phyloP scores from a whole-genome alignment of 2,888 invertebrate species.

The Drosophila anomelani region DNA sequence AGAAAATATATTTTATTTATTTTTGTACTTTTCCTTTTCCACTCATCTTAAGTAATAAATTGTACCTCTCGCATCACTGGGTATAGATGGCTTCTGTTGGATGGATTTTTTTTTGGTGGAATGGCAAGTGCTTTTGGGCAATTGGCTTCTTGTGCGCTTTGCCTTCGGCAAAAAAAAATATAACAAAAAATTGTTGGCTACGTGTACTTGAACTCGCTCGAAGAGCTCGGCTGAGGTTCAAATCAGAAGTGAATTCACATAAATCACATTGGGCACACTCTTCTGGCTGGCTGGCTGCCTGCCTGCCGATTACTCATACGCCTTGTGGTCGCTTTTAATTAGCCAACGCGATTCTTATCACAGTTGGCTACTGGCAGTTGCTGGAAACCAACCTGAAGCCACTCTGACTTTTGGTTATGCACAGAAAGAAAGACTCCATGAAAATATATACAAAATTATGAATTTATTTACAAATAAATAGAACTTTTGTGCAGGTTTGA shows the following conservation, averaged over 20 bases:
- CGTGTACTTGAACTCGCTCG: constrained; percentile 69
- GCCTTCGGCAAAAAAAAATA: constrained; percentile 53
- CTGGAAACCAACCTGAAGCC: constrained; percentile 24
- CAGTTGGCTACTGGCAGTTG: constrained; percentile 37
- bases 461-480: neutral
- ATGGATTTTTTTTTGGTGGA: constrained; percentile 15
- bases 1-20: too few relatives aligned
- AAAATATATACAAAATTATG: neutral
- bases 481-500: neutral
- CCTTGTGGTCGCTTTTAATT: constrained; percentile 55
- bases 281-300: constrained; percentile 27
- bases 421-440: constrained; percentile 2
- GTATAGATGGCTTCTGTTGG: constrained; percentile 22
- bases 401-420: constrained; percentile 7
- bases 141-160: constrained; percentile 53
- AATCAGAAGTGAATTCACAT: constrained; percentile 49
- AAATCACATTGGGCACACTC: constrained; percentile 53
- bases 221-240: constrained; percentile 56
- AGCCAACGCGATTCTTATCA: constrained; percentile 56
- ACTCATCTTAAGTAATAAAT: neutral
- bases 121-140: constrained; percentile 49
- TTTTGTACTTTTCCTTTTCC: too few relatives aligned
- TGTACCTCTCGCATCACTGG: constrained; percentile 13
- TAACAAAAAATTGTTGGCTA: constrained; percentile 27
- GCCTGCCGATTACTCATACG: constrained; percentile 37